Evolutionary conservation across 2,888 invertebrate genomes (phyloP).

Genomic region (Clepsis dumicolana): DNA sequence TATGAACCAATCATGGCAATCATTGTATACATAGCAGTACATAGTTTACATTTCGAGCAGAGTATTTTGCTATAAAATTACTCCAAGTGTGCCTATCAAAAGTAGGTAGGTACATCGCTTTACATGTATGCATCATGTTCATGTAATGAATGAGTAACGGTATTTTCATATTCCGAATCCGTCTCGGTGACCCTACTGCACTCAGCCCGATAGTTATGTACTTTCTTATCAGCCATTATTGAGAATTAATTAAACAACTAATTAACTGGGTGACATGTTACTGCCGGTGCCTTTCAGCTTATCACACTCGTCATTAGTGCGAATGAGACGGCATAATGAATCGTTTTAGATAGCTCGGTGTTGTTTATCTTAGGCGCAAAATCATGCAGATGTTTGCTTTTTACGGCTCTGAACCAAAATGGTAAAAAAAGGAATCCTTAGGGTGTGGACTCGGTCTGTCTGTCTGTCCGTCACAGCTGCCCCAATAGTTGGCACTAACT

Average conservation of each 20-base stretch:
- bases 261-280: slow-evolving; percentile 24
- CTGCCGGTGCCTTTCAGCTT: neutral
- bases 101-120: too few species aligned
- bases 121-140: neutral
- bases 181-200: slow-evolving; percentile 5
- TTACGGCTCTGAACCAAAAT: too few species aligned
- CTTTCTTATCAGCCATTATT: slow-evolving; percentile 7
- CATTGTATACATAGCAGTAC: too few species aligned
- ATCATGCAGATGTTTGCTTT: neutral
- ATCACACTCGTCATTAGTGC: slow-evolving; percentile 2
- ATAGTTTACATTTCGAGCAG: too few species aligned
- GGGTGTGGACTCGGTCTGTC: too few species aligned
- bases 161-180: neutral
- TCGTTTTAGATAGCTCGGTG: neutral
- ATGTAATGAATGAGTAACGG: neutral
- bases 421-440: too few species aligned
- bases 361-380: neutral
- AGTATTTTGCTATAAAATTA: too few species aligned
- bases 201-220: neutral
- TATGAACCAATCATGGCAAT: too few species aligned
- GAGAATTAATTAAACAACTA: slow-evolving; percentile 38
- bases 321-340: slow-evolving; percentile 13
- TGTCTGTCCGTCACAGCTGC: too few species aligned
- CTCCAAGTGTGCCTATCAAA: too few species aligned
- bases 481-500: too few species aligned